Evolutionary conservation across 2,113 vertebrate genomes (phyloP).

Genomic region (Tapirus terrestris): DNA sequence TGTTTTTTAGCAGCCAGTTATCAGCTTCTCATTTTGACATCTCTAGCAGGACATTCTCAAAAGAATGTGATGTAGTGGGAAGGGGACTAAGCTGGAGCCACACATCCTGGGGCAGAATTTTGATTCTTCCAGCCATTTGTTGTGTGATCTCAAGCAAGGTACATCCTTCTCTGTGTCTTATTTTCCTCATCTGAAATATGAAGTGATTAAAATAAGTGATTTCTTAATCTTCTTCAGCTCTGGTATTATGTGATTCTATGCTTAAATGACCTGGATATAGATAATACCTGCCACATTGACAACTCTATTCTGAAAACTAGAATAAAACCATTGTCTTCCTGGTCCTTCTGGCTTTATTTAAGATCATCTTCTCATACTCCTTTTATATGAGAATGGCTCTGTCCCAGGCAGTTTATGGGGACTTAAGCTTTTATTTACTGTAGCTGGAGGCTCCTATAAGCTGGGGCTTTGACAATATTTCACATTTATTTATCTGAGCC

Average conservation of each 20-base stretch:
- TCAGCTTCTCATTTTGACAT: background rate
- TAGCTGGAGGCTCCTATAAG: constrained; percentile 86
- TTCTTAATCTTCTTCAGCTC: constrained; percentile 52
- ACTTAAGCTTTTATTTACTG: constrained; percentile 89
- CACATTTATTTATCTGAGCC: constrained; percentile 88
- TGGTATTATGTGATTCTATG: constrained; percentile 23
- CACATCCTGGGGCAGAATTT: background rate
- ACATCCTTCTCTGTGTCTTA: constrained; percentile 37
- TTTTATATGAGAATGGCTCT: constrained; percentile 79
- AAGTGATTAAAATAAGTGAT: constrained; percentile 54
- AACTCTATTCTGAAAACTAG: constrained; percentile 72
- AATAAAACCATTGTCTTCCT: constrained; percentile 69
- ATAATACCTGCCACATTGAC: constrained; percentile 40
- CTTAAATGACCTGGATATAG: constrained; percentile 45
- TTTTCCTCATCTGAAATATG: constrained; percentile 62
- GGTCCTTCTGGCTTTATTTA: constrained; percentile 54
- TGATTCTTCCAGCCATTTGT: constrained; percentile 16
- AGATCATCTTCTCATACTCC: constrained; percentile 64
- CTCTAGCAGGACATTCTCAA: background rate
- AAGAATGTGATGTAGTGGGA: background rate
- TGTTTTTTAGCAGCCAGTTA: constrained; percentile 38
- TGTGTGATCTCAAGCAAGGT: constrained; percentile 31
- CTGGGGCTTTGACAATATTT: constrained; percentile 87
- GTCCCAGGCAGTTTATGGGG: constrained; percentile 74
- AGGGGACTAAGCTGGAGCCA: background rate